These are phyloP conservation scores for Galemys pyrenaicus DNA, from an alignment of 2,113 vertebrate species.

Conservation along the genomic window DNA sequence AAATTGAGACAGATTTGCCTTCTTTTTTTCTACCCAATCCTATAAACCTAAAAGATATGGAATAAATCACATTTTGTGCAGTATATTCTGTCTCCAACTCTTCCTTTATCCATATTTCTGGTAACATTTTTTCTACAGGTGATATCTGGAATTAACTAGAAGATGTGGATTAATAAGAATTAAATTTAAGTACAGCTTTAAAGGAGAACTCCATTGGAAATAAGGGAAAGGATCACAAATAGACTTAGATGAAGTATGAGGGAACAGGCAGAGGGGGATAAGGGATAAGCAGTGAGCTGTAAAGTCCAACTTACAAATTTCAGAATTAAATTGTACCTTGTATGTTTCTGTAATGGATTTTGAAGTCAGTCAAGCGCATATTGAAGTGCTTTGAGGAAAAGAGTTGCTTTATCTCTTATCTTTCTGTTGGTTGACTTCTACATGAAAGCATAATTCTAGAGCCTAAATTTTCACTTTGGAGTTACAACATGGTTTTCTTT, in stretches of 20 bases:
- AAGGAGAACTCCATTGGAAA: slow-evolving; percentile 26
- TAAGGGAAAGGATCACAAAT: slow-evolving; percentile 10
- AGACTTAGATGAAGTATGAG: slow-evolving; percentile 25
- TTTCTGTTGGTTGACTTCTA: background rate
- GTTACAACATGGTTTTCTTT: background rate
- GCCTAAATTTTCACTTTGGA: slow-evolving; percentile 20
- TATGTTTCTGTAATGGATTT: slow-evolving; percentile 35
- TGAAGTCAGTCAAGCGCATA: slow-evolving; percentile 7
- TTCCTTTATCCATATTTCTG: slow-evolving; percentile 11
- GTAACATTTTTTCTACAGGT: background rate
- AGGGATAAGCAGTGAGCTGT: slow-evolving; percentile 40
- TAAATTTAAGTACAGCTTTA: slow-evolving; percentile 30
- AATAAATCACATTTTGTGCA: background rate
- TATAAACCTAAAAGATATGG: background rate
- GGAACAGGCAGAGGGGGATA: background rate
- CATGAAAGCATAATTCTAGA: slow-evolving; percentile 44
- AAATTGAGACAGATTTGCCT: background rate
- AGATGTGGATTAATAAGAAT: slow-evolving; percentile 46
- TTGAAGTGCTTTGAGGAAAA: slow-evolving; percentile 43
- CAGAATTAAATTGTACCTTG: slow-evolving; percentile 50
- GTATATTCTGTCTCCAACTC: background rate
- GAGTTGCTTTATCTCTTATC: slow-evolving; percentile 40
- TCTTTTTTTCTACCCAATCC: background rate
- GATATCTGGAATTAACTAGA: slow-evolving; percentile 39
- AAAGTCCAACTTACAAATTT: slow-evolving; percentile 54